Evolutionary conservation across 2,888 invertebrate genomes (phyloP).

Genomic region (Aporophyla lueneburgensis): DNA sequence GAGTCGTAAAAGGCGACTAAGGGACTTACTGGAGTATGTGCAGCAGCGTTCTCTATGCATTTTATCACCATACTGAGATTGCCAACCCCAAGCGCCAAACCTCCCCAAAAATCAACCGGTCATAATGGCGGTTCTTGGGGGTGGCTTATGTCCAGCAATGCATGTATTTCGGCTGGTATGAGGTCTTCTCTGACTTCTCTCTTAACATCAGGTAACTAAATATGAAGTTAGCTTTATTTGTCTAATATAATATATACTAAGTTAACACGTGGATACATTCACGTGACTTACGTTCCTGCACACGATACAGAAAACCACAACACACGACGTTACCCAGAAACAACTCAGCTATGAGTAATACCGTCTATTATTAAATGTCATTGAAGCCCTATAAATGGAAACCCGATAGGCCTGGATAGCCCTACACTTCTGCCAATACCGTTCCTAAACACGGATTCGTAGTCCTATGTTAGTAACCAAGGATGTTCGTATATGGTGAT

Average conservation of each 20-base stretch:
- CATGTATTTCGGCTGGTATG: too few species aligned
- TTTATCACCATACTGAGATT: too few species aligned
- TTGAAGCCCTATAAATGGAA: slow-evolving; percentile 25
- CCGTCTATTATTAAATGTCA: slow-evolving; percentile 10
- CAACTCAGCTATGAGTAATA: slow-evolving; percentile 12
- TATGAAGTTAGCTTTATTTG: background rate
- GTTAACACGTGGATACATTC: background rate
- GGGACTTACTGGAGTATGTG: too few species aligned
- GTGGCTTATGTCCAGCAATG: too few species aligned
- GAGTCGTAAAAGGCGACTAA: too few species aligned
- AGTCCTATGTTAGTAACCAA: slow-evolving; percentile 1
- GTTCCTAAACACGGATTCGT: background rate
- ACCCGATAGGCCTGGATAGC: slow-evolving; percentile 18
- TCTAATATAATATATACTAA: background rate
- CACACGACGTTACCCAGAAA: background rate
- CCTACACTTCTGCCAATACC: slow-evolving; percentile 22
- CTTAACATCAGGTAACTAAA: too few species aligned
- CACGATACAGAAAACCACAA: slow-evolving; percentile 5
- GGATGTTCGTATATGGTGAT: slow-evolving; percentile 10
- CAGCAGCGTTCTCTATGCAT: too few species aligned
- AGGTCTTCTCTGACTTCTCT: background rate
- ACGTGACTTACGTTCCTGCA: background rate
- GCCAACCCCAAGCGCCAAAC: too few species aligned
- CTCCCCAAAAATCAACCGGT: too few species aligned
- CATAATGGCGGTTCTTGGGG: too few species aligned